Evolutionary conservation across 1,140 invertebrate genomes (phyloP), one percentile per base, ranked within the genome.

Genomic region (Lutraria rhynchaena): DNA sequence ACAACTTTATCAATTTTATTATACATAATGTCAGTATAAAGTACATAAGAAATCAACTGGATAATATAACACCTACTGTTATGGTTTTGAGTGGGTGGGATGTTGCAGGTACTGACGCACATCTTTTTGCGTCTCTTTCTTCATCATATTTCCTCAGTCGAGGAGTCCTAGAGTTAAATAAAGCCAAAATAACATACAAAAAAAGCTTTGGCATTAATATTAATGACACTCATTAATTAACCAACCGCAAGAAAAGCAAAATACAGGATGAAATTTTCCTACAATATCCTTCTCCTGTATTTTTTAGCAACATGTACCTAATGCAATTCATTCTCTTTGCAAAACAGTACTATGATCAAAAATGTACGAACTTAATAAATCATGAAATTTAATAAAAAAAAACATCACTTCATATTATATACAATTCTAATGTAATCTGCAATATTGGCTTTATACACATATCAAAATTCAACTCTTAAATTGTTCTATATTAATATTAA

Each of bases 71-170:
- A 81, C 87, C 86, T 84, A 93, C 91, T 37, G 86, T 92, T 13
- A 94, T 89, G 65, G 93, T 93, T 90, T 94, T 95, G 15, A 95
- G 86, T 22, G 94, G 94, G 90, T 94, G 94, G 63, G 92, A 92
- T 19, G 83, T 82, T 13, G 93, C 89, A 81, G 91, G 89, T 82
- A 92, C 90, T 58, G 81, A 46, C 17, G 51, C 63, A 27, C 89
- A 51, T 31, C n/a, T 33, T 81, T 86, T 81, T 31, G 69, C 71
- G 17, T 81, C 78, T 51, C 73, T 84, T 81, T 92, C 91, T 35
- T 77, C 11, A 29, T 86, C 87, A 87, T 92, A 92, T 41, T 89
- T 85, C 58, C 90, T 87, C 27, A 53, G 24, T 60, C 76, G 70
- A 55, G 90, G 81, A 53, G 60, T 57, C 92, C 92, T 92, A 58